Evolutionary conservation across 2,888 invertebrate species (phyloP).

Genomic region (Biston stratarius): DNA sequence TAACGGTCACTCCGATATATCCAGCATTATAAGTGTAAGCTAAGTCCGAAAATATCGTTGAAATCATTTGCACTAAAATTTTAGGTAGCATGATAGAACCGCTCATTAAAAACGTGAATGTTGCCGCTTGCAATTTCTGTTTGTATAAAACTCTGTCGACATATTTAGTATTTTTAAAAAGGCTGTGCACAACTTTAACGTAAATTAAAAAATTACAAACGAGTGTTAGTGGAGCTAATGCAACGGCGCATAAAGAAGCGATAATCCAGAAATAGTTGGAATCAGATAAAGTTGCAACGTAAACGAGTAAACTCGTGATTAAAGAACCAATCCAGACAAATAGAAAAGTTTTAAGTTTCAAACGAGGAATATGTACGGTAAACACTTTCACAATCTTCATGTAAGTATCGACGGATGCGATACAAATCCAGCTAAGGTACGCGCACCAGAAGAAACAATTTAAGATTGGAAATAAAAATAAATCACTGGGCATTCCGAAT

Average conservation of each 20-base stretch:
- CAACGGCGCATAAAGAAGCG: background rate
- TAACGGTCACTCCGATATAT: background rate
- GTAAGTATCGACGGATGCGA: background rate
- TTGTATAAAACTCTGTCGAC: background rate
- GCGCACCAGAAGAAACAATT: background rate
- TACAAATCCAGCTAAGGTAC: constrained; percentile 1
- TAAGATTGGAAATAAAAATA: background rate
- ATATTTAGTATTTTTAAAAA: background rate
- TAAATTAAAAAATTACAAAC: background rate
- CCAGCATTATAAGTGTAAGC: background rate
- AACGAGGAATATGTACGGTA: background rate
- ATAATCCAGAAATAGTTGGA: background rate
- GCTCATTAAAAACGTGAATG: background rate
- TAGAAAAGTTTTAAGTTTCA: background rate
- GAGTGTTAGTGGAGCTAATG: background rate
- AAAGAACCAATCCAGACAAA: background rate
- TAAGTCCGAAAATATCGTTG: background rate
- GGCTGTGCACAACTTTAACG: background rate
- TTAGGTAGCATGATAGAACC: background rate
- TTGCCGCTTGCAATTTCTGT: constrained; percentile 3
- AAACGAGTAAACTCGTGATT: background rate
- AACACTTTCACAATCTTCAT: constrained; percentile 10
- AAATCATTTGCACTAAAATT: background rate
- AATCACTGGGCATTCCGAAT: background rate
- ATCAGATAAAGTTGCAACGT: background rate